A percentile compares a stretch with the other conserved stretches of the same genome.
Conservation (phyloP, 2,888 invertebrate species). For the Parnassius apollo region DNA sequence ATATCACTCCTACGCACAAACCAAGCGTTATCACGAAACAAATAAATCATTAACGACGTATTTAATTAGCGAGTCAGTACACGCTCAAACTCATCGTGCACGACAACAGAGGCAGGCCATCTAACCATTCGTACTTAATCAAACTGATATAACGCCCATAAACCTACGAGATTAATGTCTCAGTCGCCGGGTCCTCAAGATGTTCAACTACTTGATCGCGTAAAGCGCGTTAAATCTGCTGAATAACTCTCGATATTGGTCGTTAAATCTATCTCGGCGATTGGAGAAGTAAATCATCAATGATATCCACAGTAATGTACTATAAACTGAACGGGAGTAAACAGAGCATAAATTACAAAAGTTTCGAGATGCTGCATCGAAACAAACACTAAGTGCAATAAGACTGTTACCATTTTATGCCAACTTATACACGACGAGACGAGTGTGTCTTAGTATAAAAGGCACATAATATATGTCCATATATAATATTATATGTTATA, state of each 20-base stretch:
- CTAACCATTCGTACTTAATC: slow-evolving; percentile 5
- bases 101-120: slow-evolving; percentile 7
- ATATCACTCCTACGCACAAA: not conserved
- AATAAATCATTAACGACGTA: not conserved
- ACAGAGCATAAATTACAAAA: too few species aligned
- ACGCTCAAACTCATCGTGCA: not conserved
- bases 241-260: slow-evolving; percentile 2
- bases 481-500: too few species aligned
- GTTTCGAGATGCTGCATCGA: too few species aligned
- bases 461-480: too few species aligned
- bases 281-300: slow-evolving; percentile 11
- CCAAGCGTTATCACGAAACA: not conserved
- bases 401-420: too few species aligned
- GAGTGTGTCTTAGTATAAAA: too few species aligned
- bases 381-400: too few species aligned
- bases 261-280: slow-evolving; percentile 19
- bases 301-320: slow-evolving; percentile 10
- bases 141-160: slow-evolving; percentile 17
- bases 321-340: too few species aligned
- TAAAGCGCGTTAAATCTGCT: not conserved
- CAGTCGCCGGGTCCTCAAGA: slow-evolving; percentile 3
- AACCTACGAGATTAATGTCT: slow-evolving; percentile 20
- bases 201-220: slow-evolving; percentile 3
- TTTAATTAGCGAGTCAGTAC: slow-evolving; percentile 1
- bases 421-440: too few species aligned